A percentile compares a stretch with the other conserved stretches of the same genome.
Evolutionary conservation across 2,888 invertebrate species (phyloP).

Genomic region (Yponomeuta plumbellus): DNA sequence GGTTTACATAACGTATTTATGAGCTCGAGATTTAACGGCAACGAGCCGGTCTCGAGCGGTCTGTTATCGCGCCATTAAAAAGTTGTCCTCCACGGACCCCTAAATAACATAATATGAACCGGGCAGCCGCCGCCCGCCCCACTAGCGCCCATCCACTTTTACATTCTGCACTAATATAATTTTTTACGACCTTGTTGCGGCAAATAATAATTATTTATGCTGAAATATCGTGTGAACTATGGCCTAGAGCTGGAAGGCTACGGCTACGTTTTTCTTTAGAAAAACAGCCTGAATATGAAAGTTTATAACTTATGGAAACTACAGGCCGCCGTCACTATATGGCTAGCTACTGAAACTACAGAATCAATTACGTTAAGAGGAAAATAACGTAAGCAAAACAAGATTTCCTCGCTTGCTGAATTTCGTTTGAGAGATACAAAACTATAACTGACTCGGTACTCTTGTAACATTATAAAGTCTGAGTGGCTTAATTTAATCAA

Average conservation of each 20-base stretch:
- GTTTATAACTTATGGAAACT: not conserved
- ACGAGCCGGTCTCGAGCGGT: constrained; percentile 65
- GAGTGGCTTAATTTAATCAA: constrained; percentile 10
- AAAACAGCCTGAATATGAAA: not conserved
- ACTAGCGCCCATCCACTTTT: not conserved
- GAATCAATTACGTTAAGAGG: not conserved
- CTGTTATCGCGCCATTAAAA: constrained; percentile 74
- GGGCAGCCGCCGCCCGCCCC: constrained; percentile 28
- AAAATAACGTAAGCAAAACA: not conserved
- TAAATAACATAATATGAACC: constrained; percentile 67
- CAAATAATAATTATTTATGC: not conserved
- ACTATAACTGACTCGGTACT: not conserved
- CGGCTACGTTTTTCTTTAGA: not conserved
- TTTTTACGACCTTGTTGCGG: constrained; percentile 3
- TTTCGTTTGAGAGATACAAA: not conserved
- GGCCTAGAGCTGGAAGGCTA: not conserved
- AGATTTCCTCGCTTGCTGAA: not conserved
- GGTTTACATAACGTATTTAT: constrained; percentile 76
- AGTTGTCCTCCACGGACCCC: constrained; percentile 69
- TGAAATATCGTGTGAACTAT: constrained; percentile 4
- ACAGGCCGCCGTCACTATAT: not conserved
- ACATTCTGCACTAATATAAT: constrained; percentile 1
- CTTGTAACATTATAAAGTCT: not conserved
- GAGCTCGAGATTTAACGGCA: constrained; percentile 71
- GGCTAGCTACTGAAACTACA: not conserved